A percentile compares a stretch with the other conserved stretches of the same genome.
Evolutionary conservation across 2,888 invertebrate species (phyloP).

Genomic region (Hyalella azteca): DNA sequence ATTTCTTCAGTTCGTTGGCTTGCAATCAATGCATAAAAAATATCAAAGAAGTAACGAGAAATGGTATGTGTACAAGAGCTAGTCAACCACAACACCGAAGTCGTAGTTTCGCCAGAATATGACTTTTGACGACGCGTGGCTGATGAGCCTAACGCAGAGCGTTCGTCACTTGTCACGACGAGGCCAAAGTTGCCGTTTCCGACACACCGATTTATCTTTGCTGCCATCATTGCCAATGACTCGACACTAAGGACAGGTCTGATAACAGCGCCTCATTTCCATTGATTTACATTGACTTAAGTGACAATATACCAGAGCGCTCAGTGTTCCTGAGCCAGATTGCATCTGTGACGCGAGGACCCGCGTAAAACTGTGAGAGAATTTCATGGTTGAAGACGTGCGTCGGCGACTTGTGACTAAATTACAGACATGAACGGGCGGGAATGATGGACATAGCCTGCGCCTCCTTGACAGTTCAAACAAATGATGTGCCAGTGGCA

Average conservation of each 20-base stretch:
- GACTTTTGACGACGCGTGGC: not conserved
- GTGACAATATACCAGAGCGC: conserved; percentile 11
- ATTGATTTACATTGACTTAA: conserved; percentile 36
- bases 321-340: not conserved
- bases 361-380: not conserved
- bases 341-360: not conserved
- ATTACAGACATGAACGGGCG: no score
- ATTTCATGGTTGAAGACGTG: no score
- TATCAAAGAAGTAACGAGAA: no score
- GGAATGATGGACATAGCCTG: no score
- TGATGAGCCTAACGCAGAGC: not conserved
- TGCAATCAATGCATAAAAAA: no score
- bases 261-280: conserved; percentile 28
- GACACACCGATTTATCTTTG: conserved; percentile 17
- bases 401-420: no score
- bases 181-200: conserved; percentile 24
- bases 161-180: conserved; percentile 18
- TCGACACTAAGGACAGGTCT: conserved; percentile 12
- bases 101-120: conserved; percentile 11
- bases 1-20: no score
- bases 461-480: no score
- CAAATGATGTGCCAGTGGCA: no score
- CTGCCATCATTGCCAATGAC: conserved; percentile 23
- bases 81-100: no score
- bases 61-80: no score